Evolutionary conservation across 2,888 invertebrate genomes (phyloP).

Genomic region (Pachycephus smyrnensis): DNA sequence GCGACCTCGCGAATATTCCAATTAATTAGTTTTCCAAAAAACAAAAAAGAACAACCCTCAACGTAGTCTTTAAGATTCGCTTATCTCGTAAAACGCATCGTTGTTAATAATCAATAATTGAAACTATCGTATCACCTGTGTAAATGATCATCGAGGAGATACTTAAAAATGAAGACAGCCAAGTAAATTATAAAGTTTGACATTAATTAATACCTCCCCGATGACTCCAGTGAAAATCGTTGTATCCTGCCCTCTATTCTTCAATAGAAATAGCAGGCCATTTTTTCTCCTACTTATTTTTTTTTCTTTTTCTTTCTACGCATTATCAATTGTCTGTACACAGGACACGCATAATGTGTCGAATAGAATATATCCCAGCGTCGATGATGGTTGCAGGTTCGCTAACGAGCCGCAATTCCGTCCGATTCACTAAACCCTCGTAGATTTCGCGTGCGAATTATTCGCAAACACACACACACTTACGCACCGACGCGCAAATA

Average conservation of each 20-base stretch:
- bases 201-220: not conserved
- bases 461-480: not conserved
- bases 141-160: too few species aligned
- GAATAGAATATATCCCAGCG: not conserved
- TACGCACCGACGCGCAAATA: not conserved
- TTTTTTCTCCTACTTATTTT: not conserved
- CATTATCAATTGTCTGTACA: not conserved
- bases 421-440: not conserved
- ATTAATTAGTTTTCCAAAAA: not conserved
- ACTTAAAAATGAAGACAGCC: not conserved
- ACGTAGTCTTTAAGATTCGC: not conserved
- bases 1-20: not conserved
- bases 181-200: not conserved
- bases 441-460: not conserved
- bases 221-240: not conserved
- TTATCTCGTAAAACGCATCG: not conserved
- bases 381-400: not conserved
- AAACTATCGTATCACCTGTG: not conserved
- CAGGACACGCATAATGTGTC: not conserved
- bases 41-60: not conserved
- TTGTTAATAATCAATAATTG: not conserved
- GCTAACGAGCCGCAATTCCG: not conserved
- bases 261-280: not conserved
- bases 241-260: not conserved
- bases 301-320: not conserved